phyloP scores from a whole-genome alignment of 2,797 vertebrate genomes.

The Hippocampus kuda region DNA sequence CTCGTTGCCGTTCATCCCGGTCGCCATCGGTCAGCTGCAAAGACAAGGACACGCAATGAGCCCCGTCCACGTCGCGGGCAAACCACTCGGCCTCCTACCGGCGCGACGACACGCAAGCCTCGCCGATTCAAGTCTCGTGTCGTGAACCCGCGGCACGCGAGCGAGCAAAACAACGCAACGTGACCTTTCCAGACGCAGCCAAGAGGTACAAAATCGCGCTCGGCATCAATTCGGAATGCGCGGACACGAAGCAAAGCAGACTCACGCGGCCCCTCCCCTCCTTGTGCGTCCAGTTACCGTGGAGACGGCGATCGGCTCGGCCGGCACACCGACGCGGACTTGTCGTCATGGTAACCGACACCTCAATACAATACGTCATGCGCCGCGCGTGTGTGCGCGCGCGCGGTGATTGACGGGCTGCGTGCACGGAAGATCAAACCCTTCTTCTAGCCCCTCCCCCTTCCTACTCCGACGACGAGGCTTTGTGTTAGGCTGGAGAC shows the following conservation, averaged over 20 bases:
- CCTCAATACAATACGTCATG: not conserved
- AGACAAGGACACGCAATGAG: not conserved
- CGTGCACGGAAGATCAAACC: not conserved
- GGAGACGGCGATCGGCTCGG: not conserved
- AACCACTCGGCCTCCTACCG: too few relatives aligned
- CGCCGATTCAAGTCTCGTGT: too few relatives aligned
- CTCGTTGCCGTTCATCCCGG: constrained; percentile 63
- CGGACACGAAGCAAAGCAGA: not conserved
- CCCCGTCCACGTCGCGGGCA: too few relatives aligned
- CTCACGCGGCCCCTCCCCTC: not conserved
- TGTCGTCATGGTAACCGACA: not conserved
- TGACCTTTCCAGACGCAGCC: constrained; percentile 62
- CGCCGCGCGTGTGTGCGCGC: not conserved
- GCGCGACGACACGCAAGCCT: too few relatives aligned
- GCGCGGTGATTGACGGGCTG: not conserved
- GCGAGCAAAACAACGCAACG: too few relatives aligned
- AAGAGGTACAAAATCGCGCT: constrained; percentile 13
- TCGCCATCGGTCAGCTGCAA: constrained; percentile 33
- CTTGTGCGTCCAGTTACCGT: not conserved
- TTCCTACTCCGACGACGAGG: not conserved
- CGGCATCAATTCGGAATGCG: not conserved
- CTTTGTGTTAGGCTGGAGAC: not conserved
- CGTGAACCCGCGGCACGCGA: too few relatives aligned
- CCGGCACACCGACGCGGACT: too few relatives aligned
- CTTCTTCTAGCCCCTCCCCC: not conserved